These are phyloP conservation scores for Dipodomys ordii DNA, from an alignment of 2,113 vertebrate species.

Conservation along the genomic window DNA sequence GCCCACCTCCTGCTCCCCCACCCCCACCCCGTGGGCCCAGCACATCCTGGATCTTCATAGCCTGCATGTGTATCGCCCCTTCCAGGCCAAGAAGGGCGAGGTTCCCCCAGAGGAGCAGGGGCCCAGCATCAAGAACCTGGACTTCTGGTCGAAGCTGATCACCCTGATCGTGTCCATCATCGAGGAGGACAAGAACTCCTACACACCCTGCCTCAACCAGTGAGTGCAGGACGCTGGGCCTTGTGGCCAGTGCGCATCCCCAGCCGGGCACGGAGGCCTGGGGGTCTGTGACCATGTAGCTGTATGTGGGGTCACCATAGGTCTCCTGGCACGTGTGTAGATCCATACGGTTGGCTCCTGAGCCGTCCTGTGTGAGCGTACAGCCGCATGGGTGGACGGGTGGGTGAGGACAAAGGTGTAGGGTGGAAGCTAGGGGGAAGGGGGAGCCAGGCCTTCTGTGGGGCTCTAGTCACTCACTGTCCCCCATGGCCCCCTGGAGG, in stretches of 20 bases:
- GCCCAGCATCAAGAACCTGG: slow-evolving; percentile 98
- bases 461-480: too few species aligned
- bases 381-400: too few species aligned
- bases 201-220: slow-evolving; percentile 99
- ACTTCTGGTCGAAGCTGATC: slow-evolving; percentile 99
- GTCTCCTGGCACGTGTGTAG: too few species aligned
- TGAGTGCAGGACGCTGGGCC: slow-evolving; percentile 82
- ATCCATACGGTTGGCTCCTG: too few species aligned
- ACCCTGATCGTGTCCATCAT: slow-evolving; percentile 99
- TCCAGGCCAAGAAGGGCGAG: slow-evolving; percentile 95
- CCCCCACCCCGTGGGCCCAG: too few species aligned
- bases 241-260: rapidly evolving
- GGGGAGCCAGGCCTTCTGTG: background rate
- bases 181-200: slow-evolving; percentile 99
- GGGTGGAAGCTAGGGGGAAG: background rate
- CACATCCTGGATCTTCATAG: too few species aligned
- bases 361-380: too few species aligned
- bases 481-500: background rate
- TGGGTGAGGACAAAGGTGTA: rapidly evolving
- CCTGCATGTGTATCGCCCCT: background rate
- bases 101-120: slow-evolving; percentile 98
- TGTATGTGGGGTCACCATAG: too few species aligned
- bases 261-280: too few species aligned
- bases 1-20: background rate
- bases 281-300: background rate